phyloP scores from a whole-genome alignment of 1,140 invertebrate genomes.

The Bombus sylvicola region DNA sequence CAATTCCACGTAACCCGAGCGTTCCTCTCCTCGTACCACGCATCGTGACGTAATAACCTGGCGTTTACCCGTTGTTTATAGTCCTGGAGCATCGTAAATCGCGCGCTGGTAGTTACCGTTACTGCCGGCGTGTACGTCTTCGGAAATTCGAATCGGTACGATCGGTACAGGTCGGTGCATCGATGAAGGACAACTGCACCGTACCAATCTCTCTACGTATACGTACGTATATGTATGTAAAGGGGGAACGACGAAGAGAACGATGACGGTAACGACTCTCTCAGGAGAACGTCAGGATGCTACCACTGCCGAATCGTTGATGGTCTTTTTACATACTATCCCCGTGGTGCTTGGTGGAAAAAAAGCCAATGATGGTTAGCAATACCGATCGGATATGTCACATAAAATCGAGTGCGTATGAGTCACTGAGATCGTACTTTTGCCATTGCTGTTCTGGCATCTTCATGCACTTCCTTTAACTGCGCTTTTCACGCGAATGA shows the following conservation, averaged over 20 bases:
- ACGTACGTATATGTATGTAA: neutral
- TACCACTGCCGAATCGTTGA: slow-evolving; percentile 44
- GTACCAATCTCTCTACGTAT: neutral
- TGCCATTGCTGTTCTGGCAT: neutral
- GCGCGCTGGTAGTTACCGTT: slow-evolving; percentile 39
- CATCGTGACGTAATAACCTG: slow-evolving; percentile 68
- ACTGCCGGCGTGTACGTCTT: slow-evolving; percentile 52
- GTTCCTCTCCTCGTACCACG: slow-evolving; percentile 28
- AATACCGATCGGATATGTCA: slow-evolving; percentile 15
- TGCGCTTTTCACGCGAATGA: no score
- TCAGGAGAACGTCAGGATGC: slow-evolving; percentile 45
- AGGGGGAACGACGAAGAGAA: slow-evolving; percentile 4
- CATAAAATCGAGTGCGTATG: slow-evolving; percentile 38
- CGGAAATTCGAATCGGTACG: slow-evolving; percentile 39
- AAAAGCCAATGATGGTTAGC: slow-evolving; percentile 26
- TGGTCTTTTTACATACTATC: slow-evolving; percentile 55
- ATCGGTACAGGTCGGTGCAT: slow-evolving; percentile 40
- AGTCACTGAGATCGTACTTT: slow-evolving; percentile 26
- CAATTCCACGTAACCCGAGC: slow-evolving; percentile 6
- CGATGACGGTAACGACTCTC: slow-evolving; percentile 62
- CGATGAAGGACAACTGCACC: neutral
- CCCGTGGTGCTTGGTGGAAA: slow-evolving; percentile 18
- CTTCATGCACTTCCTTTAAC: neutral
- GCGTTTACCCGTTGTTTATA: slow-evolving; percentile 74
- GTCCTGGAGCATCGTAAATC: slow-evolving; percentile 65